phyloP scores from a whole-genome alignment of 2,888 invertebrate genomes.

The Copidosoma aretas region DNA sequence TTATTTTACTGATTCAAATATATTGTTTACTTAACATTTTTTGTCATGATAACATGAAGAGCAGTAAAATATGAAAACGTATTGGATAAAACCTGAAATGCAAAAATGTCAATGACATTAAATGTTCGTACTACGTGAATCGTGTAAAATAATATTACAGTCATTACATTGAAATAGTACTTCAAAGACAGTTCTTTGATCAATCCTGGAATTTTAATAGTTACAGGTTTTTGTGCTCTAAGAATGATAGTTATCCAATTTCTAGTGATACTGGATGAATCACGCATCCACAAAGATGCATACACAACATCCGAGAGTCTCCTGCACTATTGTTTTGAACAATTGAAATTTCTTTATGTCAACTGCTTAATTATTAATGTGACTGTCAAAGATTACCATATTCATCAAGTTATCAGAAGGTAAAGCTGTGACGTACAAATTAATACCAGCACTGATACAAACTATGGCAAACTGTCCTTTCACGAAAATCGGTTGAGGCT shows the following conservation, averaged over 20 bases:
- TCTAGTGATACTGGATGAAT: neutral
- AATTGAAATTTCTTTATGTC: neutral
- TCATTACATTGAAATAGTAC: constrained; percentile 12
- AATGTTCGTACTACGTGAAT: neutral
- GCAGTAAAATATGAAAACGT: constrained; percentile 25
- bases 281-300: constrained; percentile 7
- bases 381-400: constrained; percentile 27
- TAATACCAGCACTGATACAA: constrained; percentile 21
- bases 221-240: constrained; percentile 38
- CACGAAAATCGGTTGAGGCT: constrained; percentile 39
- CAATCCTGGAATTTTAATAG: constrained; percentile 26
- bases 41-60: constrained; percentile 9
- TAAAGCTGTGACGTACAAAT: constrained; percentile 40
- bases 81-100: constrained; percentile 14
- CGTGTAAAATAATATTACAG: neutral
- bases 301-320: constrained; percentile 6
- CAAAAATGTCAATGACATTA: neutral
- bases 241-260: constrained; percentile 31
- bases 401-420: constrained; percentile 40
- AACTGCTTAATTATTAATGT: neutral
- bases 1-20: no score
- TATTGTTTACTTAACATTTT: neutral
- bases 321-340: neutral
- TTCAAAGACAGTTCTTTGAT: constrained; percentile 19
- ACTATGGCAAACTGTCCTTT: constrained; percentile 40